phyloP scores from a whole-genome alignment of 2,797 vertebrate genomes.

The Gymnothorax javanicus region DNA sequence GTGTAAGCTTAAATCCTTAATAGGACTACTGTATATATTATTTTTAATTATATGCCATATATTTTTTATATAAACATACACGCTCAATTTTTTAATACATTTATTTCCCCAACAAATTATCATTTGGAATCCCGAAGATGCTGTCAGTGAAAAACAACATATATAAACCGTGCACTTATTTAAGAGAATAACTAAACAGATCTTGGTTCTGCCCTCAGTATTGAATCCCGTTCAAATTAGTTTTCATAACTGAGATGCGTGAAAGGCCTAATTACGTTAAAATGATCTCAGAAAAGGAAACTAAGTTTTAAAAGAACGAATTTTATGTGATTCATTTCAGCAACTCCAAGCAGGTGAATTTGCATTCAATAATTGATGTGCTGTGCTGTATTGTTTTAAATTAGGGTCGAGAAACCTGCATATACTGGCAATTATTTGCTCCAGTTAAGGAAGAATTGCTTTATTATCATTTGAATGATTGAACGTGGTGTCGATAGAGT shows the following conservation, averaged over 20 bases:
- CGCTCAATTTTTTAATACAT: neutral
- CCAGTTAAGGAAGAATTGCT: neutral
- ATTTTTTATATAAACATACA: neutral
- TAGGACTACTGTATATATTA: neutral
- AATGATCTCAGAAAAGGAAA: neutral
- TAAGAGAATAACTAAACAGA: no score
- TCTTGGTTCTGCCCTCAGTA: neutral
- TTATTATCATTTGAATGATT: neutral
- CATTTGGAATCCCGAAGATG: neutral
- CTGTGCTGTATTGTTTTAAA: neutral
- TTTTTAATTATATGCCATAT: neutral
- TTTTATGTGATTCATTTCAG: neutral
- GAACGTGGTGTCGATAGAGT: neutral
- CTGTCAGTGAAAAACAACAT: neutral
- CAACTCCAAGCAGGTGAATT: neutral
- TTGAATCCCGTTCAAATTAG: neutral
- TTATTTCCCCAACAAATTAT: neutral
- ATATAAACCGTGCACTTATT: neutral
- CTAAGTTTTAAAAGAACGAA: neutral
- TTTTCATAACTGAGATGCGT: neutral
- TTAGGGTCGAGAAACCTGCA: neutral
- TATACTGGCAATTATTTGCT: neutral
- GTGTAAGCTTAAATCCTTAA: neutral
- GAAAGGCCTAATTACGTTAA: neutral
- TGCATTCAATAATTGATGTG: neutral